Percentiles rank a stretch among this genome's conserved stretches.
These are phyloP conservation scores for human (Homo sapiens) DNA, from an alignment of 2,113 vertebrate species.

Conservation along the genomic window DNA sequence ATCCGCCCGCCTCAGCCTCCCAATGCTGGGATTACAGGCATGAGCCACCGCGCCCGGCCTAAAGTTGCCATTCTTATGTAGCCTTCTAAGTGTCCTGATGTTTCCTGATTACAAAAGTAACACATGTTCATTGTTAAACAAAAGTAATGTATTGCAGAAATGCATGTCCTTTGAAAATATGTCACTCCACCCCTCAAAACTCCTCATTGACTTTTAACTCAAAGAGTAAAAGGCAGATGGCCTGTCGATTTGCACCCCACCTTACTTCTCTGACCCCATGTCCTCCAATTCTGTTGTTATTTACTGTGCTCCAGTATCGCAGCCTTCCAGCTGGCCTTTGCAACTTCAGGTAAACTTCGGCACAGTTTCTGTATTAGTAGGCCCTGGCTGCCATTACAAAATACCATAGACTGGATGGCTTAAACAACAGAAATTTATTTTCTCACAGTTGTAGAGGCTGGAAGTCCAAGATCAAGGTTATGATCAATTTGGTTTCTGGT, in stretches of 20 bases:
- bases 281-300: neutral
- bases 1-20: no score
- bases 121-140: conserved; percentile 50
- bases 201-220: neutral
- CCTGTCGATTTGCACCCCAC: neutral
- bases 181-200: neutral
- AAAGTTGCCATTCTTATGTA: neutral
- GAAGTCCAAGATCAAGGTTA: neutral
- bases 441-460: neutral
- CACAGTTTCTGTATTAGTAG: neutral
- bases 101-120: conserved; percentile 46
- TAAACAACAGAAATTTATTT: neutral
- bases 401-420: neutral
- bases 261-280: neutral
- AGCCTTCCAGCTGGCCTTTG: neutral
- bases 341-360: neutral
- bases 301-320: no score
- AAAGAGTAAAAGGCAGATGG: neutral
- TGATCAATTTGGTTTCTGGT: neutral
- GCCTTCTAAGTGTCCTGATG: neutral
- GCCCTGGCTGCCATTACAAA: neutral
- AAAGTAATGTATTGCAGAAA: conserved; percentile 65
- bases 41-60: no score
- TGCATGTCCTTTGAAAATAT: conserved; percentile 33
- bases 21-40: no score